Base-by-base conservation (phyloP, 1,140 invertebrate genomes). In the Pachypeltis micranthus region DNA sequence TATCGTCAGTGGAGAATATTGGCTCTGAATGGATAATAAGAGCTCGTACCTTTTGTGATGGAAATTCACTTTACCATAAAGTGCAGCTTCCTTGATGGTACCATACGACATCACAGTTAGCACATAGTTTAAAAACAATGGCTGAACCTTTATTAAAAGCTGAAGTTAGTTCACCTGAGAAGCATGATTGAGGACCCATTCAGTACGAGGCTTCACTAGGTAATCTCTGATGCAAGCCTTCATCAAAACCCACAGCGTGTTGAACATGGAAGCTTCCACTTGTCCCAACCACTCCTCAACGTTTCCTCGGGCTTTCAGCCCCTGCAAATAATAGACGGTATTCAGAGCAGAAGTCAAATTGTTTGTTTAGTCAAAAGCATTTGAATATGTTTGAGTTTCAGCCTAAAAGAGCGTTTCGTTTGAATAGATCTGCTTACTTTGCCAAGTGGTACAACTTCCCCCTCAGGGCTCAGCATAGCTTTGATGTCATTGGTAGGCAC, bases 211-310 rank as follows among this genome's bases (percentile, higher is more conserved):
- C 14, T 75, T 72, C 39, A 74, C 63, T 65, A 79, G 71, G 68
- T 80, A 85, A 68, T 90, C 85, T n/a, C 67, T 71, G 2, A 90
- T 78, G 0, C 85, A 82, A 29, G 72, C 72, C 68, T 85, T 83
- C 89, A 93, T 92, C 63, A 77, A 79, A 54, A 82, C 83, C 67
- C 80, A 86, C 14, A 88, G 75, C 1, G 84, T 82, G 0, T 80
- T 77, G 66, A 92, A 86, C 90, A 94, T 94, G 0, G 87, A 83
- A 16, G 83, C 79, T 72, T 95, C 91, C 12, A 95, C 85, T 75
- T 91, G 91, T 10, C 85, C 81, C 24, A 93, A 73, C 91, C 91
- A 93, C 70, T 90, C 86, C 74, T 93, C 90, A 2, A 93, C 90
- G 69, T 90, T 90, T 0, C 90, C 90, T 64, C 89, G 76, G 0